Evolutionary conservation across 2,797 vertebrate genomes (phyloP).

Genomic region (Phoxinus dragarum): DNA sequence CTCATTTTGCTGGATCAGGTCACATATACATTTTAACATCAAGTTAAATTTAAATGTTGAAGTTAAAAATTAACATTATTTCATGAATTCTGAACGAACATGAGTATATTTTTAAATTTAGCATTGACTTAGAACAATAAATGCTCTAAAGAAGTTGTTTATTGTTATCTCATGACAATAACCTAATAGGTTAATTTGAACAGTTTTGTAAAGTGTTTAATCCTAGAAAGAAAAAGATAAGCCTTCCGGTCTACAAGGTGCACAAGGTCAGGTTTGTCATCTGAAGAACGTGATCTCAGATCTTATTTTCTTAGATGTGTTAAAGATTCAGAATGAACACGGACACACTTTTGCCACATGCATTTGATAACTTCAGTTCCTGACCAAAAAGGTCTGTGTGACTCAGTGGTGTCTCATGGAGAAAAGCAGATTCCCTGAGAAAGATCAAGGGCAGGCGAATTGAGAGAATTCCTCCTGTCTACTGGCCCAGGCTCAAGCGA

Average conservation of each 20-base stretch:
- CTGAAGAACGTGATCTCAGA: background rate
- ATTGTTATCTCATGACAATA: background rate
- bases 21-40: background rate
- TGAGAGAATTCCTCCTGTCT: constrained; percentile 54
- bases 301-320: background rate
- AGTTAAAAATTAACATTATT: background rate
- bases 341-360: background rate
- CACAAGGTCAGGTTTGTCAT: background rate
- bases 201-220: constrained; percentile 36
- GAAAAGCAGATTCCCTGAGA: background rate
- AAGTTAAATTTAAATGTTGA: background rate
- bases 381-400: background rate
- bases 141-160: background rate
- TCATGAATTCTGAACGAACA: background rate
- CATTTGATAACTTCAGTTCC: background rate
- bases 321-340: background rate
- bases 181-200: background rate
- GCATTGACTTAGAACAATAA: background rate
- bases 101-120: background rate
- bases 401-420: background rate
- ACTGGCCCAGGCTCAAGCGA: constrained; percentile 42
- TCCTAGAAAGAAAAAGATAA: constrained; percentile 46
- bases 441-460: constrained; percentile 26
- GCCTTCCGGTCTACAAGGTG: constrained; percentile 3
- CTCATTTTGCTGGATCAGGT: too few relatives aligned